A percentile compares a stretch with the other conserved stretches of the same genome.
Evolutionary conservation across 2,113 vertebrate genomes (phyloP).

Genomic region (Lipophrys pholis): DNA sequence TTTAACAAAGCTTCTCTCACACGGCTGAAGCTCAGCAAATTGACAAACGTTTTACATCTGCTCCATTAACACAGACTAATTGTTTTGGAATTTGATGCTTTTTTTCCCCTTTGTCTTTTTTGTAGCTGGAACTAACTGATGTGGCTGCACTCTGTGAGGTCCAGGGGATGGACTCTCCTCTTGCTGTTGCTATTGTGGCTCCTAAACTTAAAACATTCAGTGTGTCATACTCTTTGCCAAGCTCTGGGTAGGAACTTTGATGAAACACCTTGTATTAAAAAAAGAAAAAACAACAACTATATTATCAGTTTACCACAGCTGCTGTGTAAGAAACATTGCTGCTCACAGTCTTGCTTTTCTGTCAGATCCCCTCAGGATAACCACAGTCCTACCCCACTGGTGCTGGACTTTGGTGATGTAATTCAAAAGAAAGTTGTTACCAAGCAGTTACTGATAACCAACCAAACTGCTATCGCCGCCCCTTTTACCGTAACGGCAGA

Average conservation of each 20-base stretch:
- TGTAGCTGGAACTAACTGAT: constrained; percentile 85
- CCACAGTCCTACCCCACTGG: constrained; percentile 40
- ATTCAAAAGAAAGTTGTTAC: constrained; percentile 74
- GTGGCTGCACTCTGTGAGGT: constrained; percentile 87
- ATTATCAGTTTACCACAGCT: not conserved
- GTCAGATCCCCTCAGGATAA: constrained; percentile 16
- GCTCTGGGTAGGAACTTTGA: constrained; percentile 27
- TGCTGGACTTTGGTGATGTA: constrained; percentile 89
- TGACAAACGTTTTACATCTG: not conserved
- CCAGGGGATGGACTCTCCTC: constrained; percentile 86
- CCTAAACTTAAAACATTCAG: constrained; percentile 84
- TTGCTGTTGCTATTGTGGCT: constrained; percentile 83
- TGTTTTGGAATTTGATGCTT: not conserved
- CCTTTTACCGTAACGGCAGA: constrained; percentile 84
- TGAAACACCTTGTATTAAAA: not conserved
- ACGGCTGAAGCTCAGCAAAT: not conserved
- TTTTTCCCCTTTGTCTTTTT: constrained; percentile 1
- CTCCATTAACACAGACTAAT: not conserved
- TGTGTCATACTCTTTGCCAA: constrained; percentile 82
- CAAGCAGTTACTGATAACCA: constrained; percentile 87
- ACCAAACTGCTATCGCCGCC: constrained; percentile 85
- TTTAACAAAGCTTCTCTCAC: not conserved
- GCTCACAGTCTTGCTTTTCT: not conserved
- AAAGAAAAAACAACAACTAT: not conserved
- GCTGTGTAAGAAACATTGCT: not conserved